phyloP scores from a whole-genome alignment of 2,113 vertebrate genomes.

The Syrmaticus mikado region DNA sequence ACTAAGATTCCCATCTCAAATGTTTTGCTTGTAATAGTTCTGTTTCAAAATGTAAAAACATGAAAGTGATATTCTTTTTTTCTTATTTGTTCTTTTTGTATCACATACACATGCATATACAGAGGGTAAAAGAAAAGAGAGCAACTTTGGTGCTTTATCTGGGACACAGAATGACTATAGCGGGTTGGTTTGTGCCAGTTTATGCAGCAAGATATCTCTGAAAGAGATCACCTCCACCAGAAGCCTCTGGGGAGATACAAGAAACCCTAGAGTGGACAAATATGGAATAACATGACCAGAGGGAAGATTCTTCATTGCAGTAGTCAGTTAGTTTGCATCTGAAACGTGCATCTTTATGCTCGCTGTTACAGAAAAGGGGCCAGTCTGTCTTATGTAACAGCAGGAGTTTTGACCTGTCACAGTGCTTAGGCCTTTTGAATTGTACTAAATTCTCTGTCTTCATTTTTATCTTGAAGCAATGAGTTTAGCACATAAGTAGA shows the following conservation, averaged over 20 bases:
- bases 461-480: background rate
- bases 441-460: background rate
- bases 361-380: accelerated
- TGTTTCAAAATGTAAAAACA: background rate
- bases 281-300: background rate
- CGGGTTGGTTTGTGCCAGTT: background rate
- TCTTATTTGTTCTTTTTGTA: background rate
- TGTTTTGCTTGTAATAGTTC: conserved; percentile 35
- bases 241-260: background rate
- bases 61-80: background rate
- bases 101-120: background rate
- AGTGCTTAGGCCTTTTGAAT: background rate
- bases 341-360: accelerated
- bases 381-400: background rate
- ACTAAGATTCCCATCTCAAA: conserved; percentile 49
- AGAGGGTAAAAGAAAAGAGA: conserved; percentile 11
- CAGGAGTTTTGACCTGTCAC: background rate
- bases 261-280: background rate
- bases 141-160: conserved; percentile 12
- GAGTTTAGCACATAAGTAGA: conserved; percentile 19
- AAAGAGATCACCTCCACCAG: background rate
- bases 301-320: background rate
- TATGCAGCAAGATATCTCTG: background rate
- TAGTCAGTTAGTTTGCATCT: background rate
- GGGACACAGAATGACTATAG: background rate